These are phyloP conservation scores for Calameuta pallipes DNA, from an alignment of 2,888 invertebrate genomes.

Conservation along the genomic window DNA sequence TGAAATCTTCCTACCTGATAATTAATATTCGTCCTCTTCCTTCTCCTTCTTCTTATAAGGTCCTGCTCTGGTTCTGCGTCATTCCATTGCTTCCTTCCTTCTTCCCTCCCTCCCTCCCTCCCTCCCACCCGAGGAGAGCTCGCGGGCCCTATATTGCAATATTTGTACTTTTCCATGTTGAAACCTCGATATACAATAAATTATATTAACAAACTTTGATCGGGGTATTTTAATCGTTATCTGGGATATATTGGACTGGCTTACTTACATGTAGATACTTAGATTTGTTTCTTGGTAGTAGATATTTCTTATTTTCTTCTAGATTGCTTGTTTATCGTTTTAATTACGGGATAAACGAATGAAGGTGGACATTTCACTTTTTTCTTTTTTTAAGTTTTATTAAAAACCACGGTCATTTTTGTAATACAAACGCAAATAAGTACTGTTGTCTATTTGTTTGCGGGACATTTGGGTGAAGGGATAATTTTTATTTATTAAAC, in stretches of 20 bases:
- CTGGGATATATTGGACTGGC: neutral
- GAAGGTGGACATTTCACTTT: neutral
- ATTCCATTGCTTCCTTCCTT: constrained; percentile 33
- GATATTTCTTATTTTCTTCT: neutral
- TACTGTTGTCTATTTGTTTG: neutral
- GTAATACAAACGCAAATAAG: neutral
- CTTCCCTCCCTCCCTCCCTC: constrained; percentile 61
- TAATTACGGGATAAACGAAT: neutral
- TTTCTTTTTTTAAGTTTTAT: neutral
- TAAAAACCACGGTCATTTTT: neutral
- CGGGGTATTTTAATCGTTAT: constrained; percentile 24
- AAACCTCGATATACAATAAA: constrained; percentile 67
- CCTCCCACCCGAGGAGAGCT: constrained; percentile 64
- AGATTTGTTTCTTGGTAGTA: neutral
- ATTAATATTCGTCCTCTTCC: neutral
- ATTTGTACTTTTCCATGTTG: constrained; percentile 67
- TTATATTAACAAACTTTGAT: constrained; percentile 66
- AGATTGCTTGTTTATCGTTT: no score
- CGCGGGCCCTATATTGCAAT: constrained; percentile 66
- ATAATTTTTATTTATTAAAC: neutral
- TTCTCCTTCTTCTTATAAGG: neutral
- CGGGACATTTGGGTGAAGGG: no score
- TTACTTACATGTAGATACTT: neutral
- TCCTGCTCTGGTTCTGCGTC: neutral
- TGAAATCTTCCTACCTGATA: neutral